Base-by-base conservation (phyloP, 2,797 vertebrate genomes). In the Fundulus diaphanus region DNA sequence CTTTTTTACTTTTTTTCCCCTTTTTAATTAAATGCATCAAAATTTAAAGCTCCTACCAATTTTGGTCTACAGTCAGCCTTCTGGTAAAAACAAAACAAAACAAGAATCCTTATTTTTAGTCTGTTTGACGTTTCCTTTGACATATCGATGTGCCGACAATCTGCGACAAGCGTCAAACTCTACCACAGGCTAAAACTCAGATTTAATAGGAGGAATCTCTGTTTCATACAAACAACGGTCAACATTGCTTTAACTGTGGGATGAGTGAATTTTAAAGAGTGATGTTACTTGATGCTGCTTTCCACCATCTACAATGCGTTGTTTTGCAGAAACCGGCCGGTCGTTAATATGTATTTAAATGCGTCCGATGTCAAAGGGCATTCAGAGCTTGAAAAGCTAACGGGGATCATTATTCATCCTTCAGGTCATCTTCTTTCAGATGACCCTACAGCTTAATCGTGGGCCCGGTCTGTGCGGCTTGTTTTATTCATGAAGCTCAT, bases 401-500 rank as follows among this genome's bases (percentile, higher is more conserved):
- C 9, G 20, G 63, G 7, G 29, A 63, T 70, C 52, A 48, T 77
- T 80, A 72, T 81, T 81, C 70, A 78, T 81, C 61, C 51, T 82
- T 52, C 2, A 48, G 59, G 42, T 69, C 27, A 35, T 61, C n/a
- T 18, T 79, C 61, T 76, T 75, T 59, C 49, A 65, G 29, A 71
- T 68, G 74, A 74, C 56, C 70, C 72, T 66, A 73, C 51, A 46
- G 81, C 78, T 68, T 57, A 80, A 63, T 73, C 8, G 9, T 37
- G 59, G 65, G 76, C 70, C 79, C 18, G 61, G 48, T 73, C 76
- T 51, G 37, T 44, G 46, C 49, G 31, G 56, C 71, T 76, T 4
- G 8, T 83, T 87, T 82, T 80, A 78, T 84, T 85, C 74, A 79
- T 84, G 84, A 80, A 57, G 70, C 81, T 78, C 82, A 46, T 80